phyloP scores from a whole-genome alignment of 2,888 invertebrate species.

The Nebria salina region DNA sequence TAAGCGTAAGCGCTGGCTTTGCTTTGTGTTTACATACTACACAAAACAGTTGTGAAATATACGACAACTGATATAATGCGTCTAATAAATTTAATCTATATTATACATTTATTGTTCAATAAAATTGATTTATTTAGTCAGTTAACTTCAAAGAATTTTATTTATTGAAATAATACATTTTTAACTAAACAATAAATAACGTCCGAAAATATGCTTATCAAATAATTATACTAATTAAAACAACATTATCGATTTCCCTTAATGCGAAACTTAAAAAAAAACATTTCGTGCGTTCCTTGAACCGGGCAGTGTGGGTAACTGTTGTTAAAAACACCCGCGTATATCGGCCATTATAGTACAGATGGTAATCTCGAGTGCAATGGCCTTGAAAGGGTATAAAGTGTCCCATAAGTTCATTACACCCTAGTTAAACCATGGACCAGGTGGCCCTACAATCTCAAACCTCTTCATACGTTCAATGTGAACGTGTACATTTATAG shows the following conservation, averaged over 20 bases:
- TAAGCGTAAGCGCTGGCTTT: background rate
- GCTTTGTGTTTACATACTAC: background rate
- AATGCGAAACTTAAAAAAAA: slow-evolving; percentile 1
- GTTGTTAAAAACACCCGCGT: slow-evolving; percentile 13
- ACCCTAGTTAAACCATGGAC: background rate
- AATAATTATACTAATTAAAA: slow-evolving; percentile 8
- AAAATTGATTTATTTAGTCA: background rate
- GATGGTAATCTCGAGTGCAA: slow-evolving; percentile 25
- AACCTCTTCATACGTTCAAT: background rate
- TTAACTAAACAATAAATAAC: background rate
- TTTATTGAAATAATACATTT: background rate
- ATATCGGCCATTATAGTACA: background rate
- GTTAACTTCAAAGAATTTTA: background rate
- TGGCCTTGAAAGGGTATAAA: slow-evolving; percentile 37
- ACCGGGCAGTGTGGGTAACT: background rate
- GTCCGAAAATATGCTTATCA: background rate
- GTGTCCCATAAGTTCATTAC: slow-evolving; percentile 16
- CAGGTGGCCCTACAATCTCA: slow-evolving; percentile 19
- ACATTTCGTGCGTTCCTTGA: background rate
- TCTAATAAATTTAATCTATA: background rate
- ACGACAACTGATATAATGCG: background rate
- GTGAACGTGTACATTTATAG: background rate
- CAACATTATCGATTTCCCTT: slow-evolving; percentile 9
- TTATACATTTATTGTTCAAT: background rate
- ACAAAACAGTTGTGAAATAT: background rate